Evolutionary conservation across 2,888 invertebrate species (phyloP), one percentile per base, ranked within the genome.

Genomic region (Eumacrocentrus americanus): DNA sequence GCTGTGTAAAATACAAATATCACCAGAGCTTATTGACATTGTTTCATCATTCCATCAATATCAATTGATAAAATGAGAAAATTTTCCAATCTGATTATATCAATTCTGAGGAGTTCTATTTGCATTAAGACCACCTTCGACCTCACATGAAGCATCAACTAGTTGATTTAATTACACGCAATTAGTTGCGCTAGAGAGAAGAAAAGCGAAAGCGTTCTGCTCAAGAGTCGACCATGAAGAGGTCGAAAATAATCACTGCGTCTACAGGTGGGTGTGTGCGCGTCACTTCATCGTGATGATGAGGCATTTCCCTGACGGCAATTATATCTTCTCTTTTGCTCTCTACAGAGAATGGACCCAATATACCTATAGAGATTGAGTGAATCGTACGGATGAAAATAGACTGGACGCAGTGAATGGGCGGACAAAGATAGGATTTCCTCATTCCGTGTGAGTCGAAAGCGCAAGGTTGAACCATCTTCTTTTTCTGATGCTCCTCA

Each of bases 371-470:
- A n/a, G n/a, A n/a, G n/a, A n/a, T n/a, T n/a, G n/a, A 6, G 18
- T 16, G 50, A 50, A 50, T 50, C 34, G 9, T 16, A 50, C 16
- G 16, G 50, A 50, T 50, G 4, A 60, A 63, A 66, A 65, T 65
- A 65, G 61, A 65, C n/a, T 40, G n/a, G 38, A 14, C 38, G 53
- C 48, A 37, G 55, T 67, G 65, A 65, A 67, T 67, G 65, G 50
- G 58, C 42, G 48, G 42, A 55, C 50, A 20, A 62, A 63, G 55
- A 65, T 65, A 62, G 63, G 52, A 58, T 62, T 67, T 67, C 67
- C 67, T 64, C 65, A 67, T 65, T 64, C 64, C 60, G 18, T 16
- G 18, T 18, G 18, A 42, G 42, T 18, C 42, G 14, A 42, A 42
- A 7, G 42, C 20, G 18, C 42, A 42, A 42, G 42, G 42, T 42